Base-by-base conservation (phyloP, 2,797 vertebrate genomes). In the Urosaurus nigricauda region DNA sequence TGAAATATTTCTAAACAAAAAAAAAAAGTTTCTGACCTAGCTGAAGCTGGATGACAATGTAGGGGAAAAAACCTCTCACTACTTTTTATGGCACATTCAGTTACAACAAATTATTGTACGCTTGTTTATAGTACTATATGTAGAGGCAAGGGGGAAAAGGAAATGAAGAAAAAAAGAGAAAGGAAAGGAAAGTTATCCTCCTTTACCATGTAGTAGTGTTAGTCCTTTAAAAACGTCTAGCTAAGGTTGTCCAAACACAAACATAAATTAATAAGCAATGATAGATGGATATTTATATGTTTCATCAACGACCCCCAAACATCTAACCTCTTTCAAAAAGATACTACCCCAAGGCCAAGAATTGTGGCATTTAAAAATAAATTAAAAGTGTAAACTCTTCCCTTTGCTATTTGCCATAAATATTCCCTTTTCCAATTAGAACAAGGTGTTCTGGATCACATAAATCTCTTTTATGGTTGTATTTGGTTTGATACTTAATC, bases 401-500 rank as follows among this genome's bases (percentile, higher is more conserved):
- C 73, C 87, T 90, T 35, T 65, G 79, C 81, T 89, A 75, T 83
- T 87, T 84, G 80, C 29, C 74, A 83, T 89, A 86, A 87, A 81
- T 86, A 73, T 92, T 68, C 60, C 68, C 82, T 90, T 94, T 93
- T 88, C 86, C 90, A 79, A 94, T 95, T 93, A 94, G 90, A 93
- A 77, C 24, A 85, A 92, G 88, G 83, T 86, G 88, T 91, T 94
- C 91, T 89, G 89, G 92, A 89, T 87, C 71, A 74, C 43, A 90
- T 93, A 94, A 96, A 96, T 95, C 89, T 84, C 16, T 80, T 94
- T 93, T 94, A 94, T 87, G 53, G 88, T 89, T 94, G 43, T 89
- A 83, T 93, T 95, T 89, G 2, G 88, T 95, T 94, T 90, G 88
- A 87, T 94, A 90, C 93, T 95, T 94, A 95, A 94, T 94, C 83